phyloP scores from a whole-genome alignment of 1,140 invertebrate genomes.

The Trachelipus rathkii region DNA sequence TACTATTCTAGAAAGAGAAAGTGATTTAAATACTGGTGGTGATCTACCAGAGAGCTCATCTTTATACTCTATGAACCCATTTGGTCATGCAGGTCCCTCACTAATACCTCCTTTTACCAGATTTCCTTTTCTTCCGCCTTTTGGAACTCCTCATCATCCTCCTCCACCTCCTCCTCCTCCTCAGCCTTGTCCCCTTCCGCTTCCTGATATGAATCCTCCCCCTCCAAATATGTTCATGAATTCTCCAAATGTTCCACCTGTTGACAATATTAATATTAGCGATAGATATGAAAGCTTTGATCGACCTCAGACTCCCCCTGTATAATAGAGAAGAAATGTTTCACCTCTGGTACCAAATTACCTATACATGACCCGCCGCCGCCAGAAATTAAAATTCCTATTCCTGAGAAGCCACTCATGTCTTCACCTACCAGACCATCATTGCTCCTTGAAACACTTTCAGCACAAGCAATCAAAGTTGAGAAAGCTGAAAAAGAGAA shows the following conservation, averaged over 20 bases:
- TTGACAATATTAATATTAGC: not conserved
- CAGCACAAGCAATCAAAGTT: not conserved
- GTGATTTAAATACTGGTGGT: not conserved
- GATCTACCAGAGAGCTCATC: not conserved
- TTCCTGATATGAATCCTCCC: not conserved
- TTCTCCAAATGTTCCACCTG: not conserved
- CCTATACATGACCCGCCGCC: not conserved
- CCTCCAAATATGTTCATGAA: not conserved
- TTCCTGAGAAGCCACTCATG: not conserved
- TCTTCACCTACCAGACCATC: not conserved
- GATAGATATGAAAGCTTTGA: not conserved
- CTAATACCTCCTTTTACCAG: not conserved
- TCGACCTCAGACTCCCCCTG: not conserved
- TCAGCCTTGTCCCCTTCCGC: not conserved
- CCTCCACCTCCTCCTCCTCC: too few relatives aligned
- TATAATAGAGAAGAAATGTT: not conserved
- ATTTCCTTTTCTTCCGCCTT: not conserved
- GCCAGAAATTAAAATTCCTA: not conserved
- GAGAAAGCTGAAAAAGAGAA: not conserved
- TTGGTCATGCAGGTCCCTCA: not conserved
- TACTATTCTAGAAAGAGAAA: not conserved
- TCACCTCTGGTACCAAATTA: not conserved
- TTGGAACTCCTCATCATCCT: not conserved
- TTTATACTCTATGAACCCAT: not conserved
- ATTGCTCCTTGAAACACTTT: not conserved